phyloP scores from a whole-genome alignment of 2,888 invertebrate genomes.

The Dryococelus australis region DNA sequence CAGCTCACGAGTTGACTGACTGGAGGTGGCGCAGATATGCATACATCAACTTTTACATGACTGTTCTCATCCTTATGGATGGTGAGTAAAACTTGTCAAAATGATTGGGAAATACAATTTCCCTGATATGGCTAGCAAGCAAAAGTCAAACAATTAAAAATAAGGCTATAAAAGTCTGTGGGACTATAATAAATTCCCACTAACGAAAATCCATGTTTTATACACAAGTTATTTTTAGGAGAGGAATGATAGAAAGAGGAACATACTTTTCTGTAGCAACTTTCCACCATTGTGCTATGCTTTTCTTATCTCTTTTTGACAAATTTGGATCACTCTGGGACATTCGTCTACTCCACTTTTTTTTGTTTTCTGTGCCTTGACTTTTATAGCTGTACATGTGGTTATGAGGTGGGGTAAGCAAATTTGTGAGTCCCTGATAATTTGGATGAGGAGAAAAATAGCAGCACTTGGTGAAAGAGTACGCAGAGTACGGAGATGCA shows the following conservation, averaged over 20 bases:
- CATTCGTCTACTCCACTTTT: background rate
- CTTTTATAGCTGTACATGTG: background rate
- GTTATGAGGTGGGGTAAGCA: background rate
- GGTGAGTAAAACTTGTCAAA: too few relatives aligned
- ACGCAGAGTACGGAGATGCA: too few relatives aligned
- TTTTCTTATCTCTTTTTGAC: background rate
- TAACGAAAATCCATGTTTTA: too few relatives aligned
- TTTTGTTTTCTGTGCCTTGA: background rate
- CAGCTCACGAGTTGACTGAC: too few relatives aligned
- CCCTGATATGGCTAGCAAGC: too few relatives aligned
- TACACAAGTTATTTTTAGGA: background rate
- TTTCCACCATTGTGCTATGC: background rate
- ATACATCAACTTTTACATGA: too few relatives aligned
- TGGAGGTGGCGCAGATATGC: too few relatives aligned
- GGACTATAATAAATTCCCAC: too few relatives aligned
- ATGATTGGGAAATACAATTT: too few relatives aligned
- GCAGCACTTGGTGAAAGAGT: background rate
- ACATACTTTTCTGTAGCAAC: conserved; percentile 6
- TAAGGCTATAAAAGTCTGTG: too few relatives aligned
- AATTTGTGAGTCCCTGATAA: background rate
- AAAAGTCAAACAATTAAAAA: too few relatives aligned
- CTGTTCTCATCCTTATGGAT: too few relatives aligned
- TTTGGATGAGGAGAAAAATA: background rate
- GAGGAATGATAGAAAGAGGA: background rate
- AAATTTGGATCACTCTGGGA: background rate